Evolutionary conservation across 2,797 vertebrate genomes (phyloP), one percentile per base, ranked within the genome.

Genomic region (Oreonectes daqikongensis): DNA sequence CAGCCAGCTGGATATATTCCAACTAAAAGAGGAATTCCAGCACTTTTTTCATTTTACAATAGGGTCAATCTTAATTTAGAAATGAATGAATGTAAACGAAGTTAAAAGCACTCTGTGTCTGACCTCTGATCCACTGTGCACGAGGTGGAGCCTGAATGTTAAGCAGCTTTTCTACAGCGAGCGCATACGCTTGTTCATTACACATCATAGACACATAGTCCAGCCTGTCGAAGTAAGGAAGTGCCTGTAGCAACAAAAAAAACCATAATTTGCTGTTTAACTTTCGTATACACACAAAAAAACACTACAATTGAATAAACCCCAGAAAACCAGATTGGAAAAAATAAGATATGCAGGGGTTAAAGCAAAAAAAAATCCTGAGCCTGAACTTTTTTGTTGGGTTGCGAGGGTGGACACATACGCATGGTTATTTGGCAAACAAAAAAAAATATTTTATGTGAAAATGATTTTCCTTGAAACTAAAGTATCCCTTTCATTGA

Each of bases 131-230:
- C 96, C 97, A 98, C 88, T 98, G 93, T 0, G 97, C 97, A 0
- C 96, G 92, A 1, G 35, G 79, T 0, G 97, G 97, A 0, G 95
- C 94, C 15, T 90, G 90, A 88, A 99, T 97, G 86, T 99, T 98
- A 17, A 99, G 94, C 74, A 99, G 88, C 80, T 94, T 97, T 87
- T 98, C 97, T 81, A 99, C 95, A 0, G 97, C 97, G 83, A 99
- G 86, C 1, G 96, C 92, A 67, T 98, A 99, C 1, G 94, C 94
- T 83, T 99, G 87, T 61, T 98, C 96, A 0, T 98, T 98, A 71
- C 97, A 99, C 96, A 98, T 99, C 97, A 99, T 98, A 82, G 97
- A 99, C 35, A 99, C 94, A 0, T 98, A 98, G 81, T 99, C 96
- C 1, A 99, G 92, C 3, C 96, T 94, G 89, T 99, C 97, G 2